Conservation (phyloP, 2,888 invertebrate genomes). For the Cryptus viduatorius region DNA sequence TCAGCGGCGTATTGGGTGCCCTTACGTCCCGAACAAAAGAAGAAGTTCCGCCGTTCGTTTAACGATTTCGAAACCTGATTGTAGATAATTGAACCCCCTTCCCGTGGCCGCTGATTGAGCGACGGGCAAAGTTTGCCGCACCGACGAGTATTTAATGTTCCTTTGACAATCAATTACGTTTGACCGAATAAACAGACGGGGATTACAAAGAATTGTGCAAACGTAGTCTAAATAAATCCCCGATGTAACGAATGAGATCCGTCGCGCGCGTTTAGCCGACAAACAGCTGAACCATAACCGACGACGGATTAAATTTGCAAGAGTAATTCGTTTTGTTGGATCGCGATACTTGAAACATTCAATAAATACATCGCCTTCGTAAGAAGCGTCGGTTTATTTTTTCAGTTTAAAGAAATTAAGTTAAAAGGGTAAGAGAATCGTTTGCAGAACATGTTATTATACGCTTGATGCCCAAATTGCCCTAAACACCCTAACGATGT, state of each 20-base stretch:
- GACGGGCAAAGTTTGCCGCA: background rate
- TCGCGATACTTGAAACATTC: no score
- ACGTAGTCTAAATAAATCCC: constrained; percentile 37
- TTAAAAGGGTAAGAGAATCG: background rate
- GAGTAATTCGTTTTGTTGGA: no score
- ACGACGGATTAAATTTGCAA: background rate
- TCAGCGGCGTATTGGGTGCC: background rate
- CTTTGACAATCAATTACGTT: constrained; percentile 61
- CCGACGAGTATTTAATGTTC: constrained; percentile 37
- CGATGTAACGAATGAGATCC: constrained; percentile 18
- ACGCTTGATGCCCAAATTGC: background rate
- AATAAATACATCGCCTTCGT: no score
- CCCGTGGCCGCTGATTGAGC: constrained; percentile 9
- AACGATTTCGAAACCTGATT: constrained; percentile 36
- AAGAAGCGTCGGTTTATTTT: no score
- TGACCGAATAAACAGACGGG: constrained; percentile 21
- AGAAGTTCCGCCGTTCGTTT: constrained; percentile 11
- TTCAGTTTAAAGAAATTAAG: no score
- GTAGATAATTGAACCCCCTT: constrained; percentile 33
- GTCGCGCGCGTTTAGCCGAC: background rate
- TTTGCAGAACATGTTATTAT: background rate
- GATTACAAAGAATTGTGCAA: constrained; percentile 10
- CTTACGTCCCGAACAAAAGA: background rate
- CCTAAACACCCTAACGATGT: background rate
- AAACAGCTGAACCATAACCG: constrained; percentile 19